phyloP scores from a whole-genome alignment of 1,140 invertebrate genomes.

The Onthophagus taurus region DNA sequence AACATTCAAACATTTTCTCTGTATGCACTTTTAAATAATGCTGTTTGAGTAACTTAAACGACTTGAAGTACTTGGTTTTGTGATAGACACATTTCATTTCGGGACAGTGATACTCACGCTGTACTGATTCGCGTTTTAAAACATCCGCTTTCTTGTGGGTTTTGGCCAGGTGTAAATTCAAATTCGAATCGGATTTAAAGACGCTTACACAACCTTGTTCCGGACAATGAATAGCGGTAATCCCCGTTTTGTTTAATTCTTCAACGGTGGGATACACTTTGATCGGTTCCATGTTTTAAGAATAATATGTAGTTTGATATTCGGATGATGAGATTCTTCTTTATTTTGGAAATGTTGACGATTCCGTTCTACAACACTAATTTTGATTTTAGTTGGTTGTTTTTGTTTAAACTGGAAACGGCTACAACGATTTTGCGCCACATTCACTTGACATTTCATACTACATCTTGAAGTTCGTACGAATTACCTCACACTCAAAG shows the following conservation, averaged over 20 bases:
- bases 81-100: constrained; percentile 28
- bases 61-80: constrained; percentile 27
- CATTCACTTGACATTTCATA: no score
- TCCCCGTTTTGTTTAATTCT: constrained; percentile 21
- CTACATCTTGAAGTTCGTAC: no score
- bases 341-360: no score
- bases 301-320: no score
- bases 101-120: constrained; percentile 32
- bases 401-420: no score
- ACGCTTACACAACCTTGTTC: constrained; percentile 26
- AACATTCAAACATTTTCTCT: constrained; percentile 44
- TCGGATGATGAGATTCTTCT: no score
- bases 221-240: constrained; percentile 31
- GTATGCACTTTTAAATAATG: constrained; percentile 55
- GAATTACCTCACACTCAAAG: no score
- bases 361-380: no score
- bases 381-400: no score
- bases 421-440: no score
- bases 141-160: constrained; percentile 29
- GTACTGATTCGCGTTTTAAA: background rate
- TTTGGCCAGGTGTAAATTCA: constrained; percentile 31
- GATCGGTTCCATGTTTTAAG: constrained; percentile 5
- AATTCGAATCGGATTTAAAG: constrained; percentile 34
- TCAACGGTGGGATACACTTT: constrained; percentile 28
- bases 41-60: constrained; percentile 38